A percentile compares a stretch with the other conserved stretches of the same genome.
phyloP scores from a whole-genome alignment of 1,140 invertebrate species.

The Sinonovacula constricta region DNA sequence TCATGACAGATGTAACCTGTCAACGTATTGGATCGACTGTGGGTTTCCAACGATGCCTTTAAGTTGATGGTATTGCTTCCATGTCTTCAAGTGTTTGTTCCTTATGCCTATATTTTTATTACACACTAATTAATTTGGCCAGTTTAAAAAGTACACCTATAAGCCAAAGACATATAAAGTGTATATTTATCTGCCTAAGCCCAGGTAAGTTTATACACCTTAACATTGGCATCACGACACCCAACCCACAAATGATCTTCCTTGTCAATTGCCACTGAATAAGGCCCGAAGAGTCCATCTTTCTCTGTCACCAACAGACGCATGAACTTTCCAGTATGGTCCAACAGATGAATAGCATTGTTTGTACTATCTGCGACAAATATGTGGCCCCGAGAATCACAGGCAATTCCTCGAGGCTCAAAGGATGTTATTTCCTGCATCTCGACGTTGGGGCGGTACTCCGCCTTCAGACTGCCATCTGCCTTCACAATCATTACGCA shows the following conservation, averaged over 20 bases:
- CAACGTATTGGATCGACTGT: too few species aligned
- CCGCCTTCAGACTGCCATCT: constrained; percentile 27
- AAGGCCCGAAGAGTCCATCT: constrained; percentile 43
- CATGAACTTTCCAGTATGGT: constrained; percentile 38
- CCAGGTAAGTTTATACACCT: constrained; percentile 47
- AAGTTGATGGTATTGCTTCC: too few species aligned
- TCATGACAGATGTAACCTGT: too few species aligned
- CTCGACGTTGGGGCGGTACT: constrained; percentile 10
- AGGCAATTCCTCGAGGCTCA: constrained; percentile 44
- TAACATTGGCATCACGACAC: constrained; percentile 34
- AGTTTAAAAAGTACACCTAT: too few species aligned
- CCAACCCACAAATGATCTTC: constrained; percentile 45
- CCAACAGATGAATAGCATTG: constrained; percentile 39
- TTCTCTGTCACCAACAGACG: constrained; percentile 32
- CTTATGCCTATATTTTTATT: too few species aligned
- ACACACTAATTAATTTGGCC: too few species aligned
- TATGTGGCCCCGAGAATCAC: constrained; percentile 40
- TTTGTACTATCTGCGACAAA: constrained; percentile 42
- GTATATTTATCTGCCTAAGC: too few species aligned
- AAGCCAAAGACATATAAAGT: too few species aligned
- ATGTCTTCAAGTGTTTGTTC: too few species aligned
- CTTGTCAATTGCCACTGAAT: constrained; percentile 34
- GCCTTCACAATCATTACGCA: constrained; percentile 33
- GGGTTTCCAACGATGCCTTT: too few species aligned
- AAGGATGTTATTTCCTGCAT: constrained; percentile 9